Evolutionary conservation across 2,888 invertebrate species (phyloP).

Genomic region (Drosophila macrothrix): DNA sequence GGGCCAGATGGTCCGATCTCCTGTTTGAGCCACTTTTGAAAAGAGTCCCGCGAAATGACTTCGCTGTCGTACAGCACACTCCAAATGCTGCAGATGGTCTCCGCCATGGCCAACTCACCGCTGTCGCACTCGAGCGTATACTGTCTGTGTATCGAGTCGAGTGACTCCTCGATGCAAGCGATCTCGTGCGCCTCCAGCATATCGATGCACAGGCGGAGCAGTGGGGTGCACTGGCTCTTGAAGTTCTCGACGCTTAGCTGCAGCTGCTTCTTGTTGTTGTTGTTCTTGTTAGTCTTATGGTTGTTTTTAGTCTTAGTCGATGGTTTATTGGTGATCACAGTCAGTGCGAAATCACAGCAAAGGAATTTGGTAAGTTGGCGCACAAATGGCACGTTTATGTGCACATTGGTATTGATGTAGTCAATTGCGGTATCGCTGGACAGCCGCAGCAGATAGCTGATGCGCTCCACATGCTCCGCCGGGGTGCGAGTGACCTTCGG

Average conservation of each 20-base stretch:
- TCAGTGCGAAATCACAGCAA: slow-evolving; percentile 82
- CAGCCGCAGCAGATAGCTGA: slow-evolving; percentile 72
- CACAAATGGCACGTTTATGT: slow-evolving; percentile 79
- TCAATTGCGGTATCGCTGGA: slow-evolving; percentile 82
- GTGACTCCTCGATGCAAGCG: slow-evolving; percentile 80
- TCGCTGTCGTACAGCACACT: slow-evolving; percentile 80
- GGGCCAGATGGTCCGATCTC: slow-evolving; percentile 40
- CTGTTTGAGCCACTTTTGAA: slow-evolving; percentile 81
- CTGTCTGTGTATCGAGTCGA: slow-evolving; percentile 68
- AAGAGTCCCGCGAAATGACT: slow-evolving; percentile 82
- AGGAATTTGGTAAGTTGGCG: slow-evolving; percentile 81
- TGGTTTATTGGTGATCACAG: slow-evolving; percentile 59
- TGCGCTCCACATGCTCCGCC: slow-evolving; percentile 77
- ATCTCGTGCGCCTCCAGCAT: slow-evolving; percentile 77
- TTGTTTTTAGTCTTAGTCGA: slow-evolving; percentile 34
- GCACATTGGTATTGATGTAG: slow-evolving; percentile 83
- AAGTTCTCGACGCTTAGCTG: slow-evolving; percentile 73
- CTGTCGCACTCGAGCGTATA: slow-evolving; percentile 65
- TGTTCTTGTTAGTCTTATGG: slow-evolving; percentile 25
- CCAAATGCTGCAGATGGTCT: slow-evolving; percentile 75
- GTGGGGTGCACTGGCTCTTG: slow-evolving; percentile 75
- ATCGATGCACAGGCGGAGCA: slow-evolving; percentile 80
- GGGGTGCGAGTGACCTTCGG: slow-evolving; percentile 48
- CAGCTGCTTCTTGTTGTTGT: slow-evolving; percentile 27
- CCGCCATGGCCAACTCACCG: slow-evolving; percentile 67